These are phyloP conservation scores for Drosophila grimshawi DNA, from an alignment of 1,140 invertebrate genomes.

Conservation along the genomic window DNA sequence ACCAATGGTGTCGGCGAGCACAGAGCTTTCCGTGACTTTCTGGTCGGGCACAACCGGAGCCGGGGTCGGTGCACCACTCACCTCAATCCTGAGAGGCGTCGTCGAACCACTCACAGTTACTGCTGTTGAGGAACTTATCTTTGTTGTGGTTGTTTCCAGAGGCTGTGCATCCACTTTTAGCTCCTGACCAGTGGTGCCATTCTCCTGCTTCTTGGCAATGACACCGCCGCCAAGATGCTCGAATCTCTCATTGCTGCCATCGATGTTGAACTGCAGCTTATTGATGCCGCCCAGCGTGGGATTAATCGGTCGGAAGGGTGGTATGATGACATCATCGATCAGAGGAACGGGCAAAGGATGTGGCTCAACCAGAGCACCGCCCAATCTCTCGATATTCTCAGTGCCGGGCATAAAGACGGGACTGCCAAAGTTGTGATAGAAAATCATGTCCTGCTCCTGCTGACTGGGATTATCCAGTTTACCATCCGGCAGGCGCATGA, in stretches of 20 bases:
- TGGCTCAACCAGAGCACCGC: slow-evolving; percentile 76
- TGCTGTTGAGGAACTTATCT: slow-evolving; percentile 2
- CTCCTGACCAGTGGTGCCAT: slow-evolving; percentile 13
- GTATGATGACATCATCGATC: slow-evolving; percentile 78
- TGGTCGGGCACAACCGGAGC: slow-evolving; percentile 3
- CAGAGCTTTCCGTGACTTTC: slow-evolving; percentile 63
- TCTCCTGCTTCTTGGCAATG: slow-evolving; percentile 78
- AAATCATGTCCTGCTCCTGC: slow-evolving; percentile 64
- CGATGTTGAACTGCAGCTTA: slow-evolving; percentile 67
- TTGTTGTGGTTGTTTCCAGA: slow-evolving; percentile 39
- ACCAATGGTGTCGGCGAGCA: slow-evolving; percentile 76
- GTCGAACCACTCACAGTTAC: not conserved
- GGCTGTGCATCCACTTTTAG: slow-evolving; percentile 8
- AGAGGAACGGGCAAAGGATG: slow-evolving; percentile 80
- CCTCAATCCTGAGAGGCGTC: slow-evolving; percentile 15
- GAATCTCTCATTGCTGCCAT: slow-evolving; percentile 66
- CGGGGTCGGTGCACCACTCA: slow-evolving; percentile 13
- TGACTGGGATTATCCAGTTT: slow-evolving; percentile 37
- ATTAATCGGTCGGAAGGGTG: slow-evolving; percentile 73
- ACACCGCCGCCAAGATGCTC: slow-evolving; percentile 82
- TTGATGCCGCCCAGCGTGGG: slow-evolving; percentile 54
- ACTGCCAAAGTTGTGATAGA: slow-evolving; percentile 82
- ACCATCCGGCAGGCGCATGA: slow-evolving; percentile 58
- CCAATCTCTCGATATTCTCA: slow-evolving; percentile 77
- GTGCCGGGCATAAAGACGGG: slow-evolving; percentile 76